Percentiles rank a stretch among this genome's conserved stretches.
Evolutionary conservation across 2,113 vertebrate genomes (phyloP).

Genomic region (Kryptolebias marmoratus): DNA sequence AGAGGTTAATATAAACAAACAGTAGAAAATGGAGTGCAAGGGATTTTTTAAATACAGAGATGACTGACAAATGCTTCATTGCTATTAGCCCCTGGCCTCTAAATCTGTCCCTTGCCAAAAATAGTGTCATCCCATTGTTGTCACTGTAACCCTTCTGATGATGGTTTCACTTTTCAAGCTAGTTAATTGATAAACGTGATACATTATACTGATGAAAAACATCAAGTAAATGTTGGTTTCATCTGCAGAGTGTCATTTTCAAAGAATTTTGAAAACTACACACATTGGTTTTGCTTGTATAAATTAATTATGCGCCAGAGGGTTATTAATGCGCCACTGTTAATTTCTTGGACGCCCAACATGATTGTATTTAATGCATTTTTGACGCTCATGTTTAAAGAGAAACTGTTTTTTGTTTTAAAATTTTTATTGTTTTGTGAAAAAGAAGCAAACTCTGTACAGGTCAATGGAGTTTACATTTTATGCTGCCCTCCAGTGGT

Average conservation of each 20-base stretch:
- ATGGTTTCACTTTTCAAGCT: constrained; percentile 29
- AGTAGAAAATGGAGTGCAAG: constrained; percentile 89
- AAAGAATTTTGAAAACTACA: neutral
- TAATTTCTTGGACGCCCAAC: neutral
- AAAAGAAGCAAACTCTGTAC: neutral
- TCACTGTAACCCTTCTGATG: constrained; percentile 52
- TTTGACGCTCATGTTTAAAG: neutral
- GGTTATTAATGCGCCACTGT: neutral
- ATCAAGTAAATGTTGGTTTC: neutral
- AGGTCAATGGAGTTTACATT: constrained; percentile 25
- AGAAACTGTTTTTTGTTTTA: no score
- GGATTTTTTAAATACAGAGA: constrained; percentile 91
- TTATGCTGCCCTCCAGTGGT: constrained; percentile 74
- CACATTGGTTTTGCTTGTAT: neutral
- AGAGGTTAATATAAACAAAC: constrained; percentile 98
- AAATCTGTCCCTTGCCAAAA: constrained; percentile 74
- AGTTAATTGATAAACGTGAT: constrained; percentile 30
- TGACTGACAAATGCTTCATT: constrained; percentile 91
- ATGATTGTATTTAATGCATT: neutral
- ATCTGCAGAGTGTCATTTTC: neutral
- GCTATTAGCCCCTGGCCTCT: constrained; percentile 92
- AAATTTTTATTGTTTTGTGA: neutral
- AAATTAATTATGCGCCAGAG: neutral
- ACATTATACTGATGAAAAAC: constrained; percentile 1
- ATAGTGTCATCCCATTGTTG: constrained; percentile 54